Base-by-base conservation (phyloP, 1,140 invertebrate species). In the Drosophila seguyi region DNA sequence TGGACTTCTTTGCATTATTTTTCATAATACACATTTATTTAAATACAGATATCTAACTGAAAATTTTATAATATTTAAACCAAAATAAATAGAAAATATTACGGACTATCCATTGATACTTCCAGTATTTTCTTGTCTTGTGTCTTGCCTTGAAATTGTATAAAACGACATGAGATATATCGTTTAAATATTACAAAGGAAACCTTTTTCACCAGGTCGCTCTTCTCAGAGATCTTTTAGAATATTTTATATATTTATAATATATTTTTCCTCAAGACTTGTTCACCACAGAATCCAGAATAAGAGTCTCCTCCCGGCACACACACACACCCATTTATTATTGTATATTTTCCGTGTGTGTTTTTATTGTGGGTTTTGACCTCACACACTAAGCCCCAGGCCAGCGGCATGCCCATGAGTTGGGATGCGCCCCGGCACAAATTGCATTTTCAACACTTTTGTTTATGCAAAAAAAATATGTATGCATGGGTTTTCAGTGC, bases 361-460 rank as follows among this genome's bases (percentile, higher is more conserved):
- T 41, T 72, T 72, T 73, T 60, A 60, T 83, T 86, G 84, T 77
- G 75, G 80, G 67, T 74, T 74, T 88, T 88, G 76, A 80, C 84
- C 83, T 88, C 74, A 80, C 68, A 80, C 68, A 74, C 74, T 75
- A 79, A 71, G 82, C 82, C 50, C 22, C 36, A 18, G 63, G 31
- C 45, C 50, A 47, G 45, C 7, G 27, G 2, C 62, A 62, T 39
- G 16, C 10, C 42, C 45, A 18, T 39, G 50, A 10, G 31, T 38
- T 42, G 44, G 44, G 47, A 14, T 42, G 10, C 41, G 29, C 20
- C 20, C n/a, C 72, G 50, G 41, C 42, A 69, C 63, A 88, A 88
- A 88, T 88, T 88, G 85, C 85, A 85, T 88, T 88, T 88, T 85
- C 85, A 88, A 90, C 83, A 88, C 77, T 81, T 88, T 90, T 88